phyloP scores from a whole-genome alignment of 1,140 invertebrate genomes.

The Diorhabda elongata region DNA sequence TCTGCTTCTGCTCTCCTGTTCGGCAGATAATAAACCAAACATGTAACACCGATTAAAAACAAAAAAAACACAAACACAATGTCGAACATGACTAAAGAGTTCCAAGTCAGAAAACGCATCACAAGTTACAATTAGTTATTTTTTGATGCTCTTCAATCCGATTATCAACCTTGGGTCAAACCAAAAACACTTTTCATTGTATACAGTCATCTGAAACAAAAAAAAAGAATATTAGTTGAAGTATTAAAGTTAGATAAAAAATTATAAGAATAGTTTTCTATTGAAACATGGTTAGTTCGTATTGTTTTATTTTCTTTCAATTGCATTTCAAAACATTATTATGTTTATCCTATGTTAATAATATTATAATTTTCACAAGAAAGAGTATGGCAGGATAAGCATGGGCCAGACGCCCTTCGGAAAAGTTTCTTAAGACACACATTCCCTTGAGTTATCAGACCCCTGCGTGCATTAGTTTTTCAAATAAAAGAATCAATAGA shows the following conservation, averaged over 20 bases:
- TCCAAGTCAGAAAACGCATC: conserved; percentile 78
- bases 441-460: too few species aligned
- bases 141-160: not conserved
- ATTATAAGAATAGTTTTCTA: too few species aligned
- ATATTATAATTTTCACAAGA: too few species aligned
- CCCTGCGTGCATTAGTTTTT: too few species aligned
- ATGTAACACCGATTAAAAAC: conserved; percentile 75
- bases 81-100: conserved; percentile 81
- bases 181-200: not conserved
- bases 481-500: too few species aligned
- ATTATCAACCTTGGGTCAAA: not conserved
- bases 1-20: conserved; percentile 45
- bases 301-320: too few species aligned
- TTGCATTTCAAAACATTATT: too few species aligned
- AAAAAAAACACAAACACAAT: conserved; percentile 80
- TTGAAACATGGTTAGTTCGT: too few species aligned
- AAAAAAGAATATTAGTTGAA: not conserved
- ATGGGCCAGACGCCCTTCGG: too few species aligned
- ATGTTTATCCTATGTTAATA: too few species aligned
- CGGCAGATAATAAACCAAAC: conserved; percentile 74
- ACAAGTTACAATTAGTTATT: not conserved
- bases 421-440: too few species aligned
- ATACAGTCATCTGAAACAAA: not conserved
- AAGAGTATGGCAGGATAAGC: too few species aligned
- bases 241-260: not conserved